Conservation (phyloP, 2,888 invertebrate genomes). For the Ctenicera cuprea region DNA sequence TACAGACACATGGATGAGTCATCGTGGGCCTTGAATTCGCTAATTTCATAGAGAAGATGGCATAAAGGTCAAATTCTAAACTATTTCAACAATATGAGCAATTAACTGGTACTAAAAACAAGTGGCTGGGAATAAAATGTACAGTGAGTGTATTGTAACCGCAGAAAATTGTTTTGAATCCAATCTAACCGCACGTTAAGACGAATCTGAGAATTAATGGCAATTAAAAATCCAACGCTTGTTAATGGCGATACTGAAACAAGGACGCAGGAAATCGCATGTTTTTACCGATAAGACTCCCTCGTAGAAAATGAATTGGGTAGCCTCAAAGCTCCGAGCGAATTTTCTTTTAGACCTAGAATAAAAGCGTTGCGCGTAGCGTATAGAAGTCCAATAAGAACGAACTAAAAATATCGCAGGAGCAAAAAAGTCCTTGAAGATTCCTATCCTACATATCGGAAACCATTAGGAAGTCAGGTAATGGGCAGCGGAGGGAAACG, state of each 20-base stretch:
- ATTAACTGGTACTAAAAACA: background rate
- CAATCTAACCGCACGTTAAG: constrained; percentile 33
- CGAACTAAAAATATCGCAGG: constrained; percentile 23
- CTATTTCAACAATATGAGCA: constrained; percentile 2
- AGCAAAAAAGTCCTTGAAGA: constrained; percentile 26
- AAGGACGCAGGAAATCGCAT: constrained; percentile 34
- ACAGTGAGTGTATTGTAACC: background rate
- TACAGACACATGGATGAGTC: constrained; percentile 23
- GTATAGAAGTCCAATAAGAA: constrained; percentile 8
- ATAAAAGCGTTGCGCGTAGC: constrained; percentile 7
- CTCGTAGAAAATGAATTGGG: constrained; percentile 11
- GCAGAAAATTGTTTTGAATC: background rate
- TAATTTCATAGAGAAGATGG: constrained; percentile 9
- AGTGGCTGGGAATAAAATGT: background rate
- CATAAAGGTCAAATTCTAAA: constrained; percentile 23
- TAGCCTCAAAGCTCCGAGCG: background rate
- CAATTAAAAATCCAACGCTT: constrained; percentile 25
- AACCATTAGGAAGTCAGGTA: constrained; percentile 42
- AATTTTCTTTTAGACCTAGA: constrained; percentile 9
- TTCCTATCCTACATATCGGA: constrained; percentile 34
- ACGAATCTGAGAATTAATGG: constrained; percentile 22
- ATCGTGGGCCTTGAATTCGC: constrained; percentile 6
- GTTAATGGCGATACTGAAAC: constrained; percentile 1
- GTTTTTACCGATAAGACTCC: constrained; percentile 13
- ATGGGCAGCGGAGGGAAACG: constrained; percentile 23